Percentiles rank a stretch among this genome's conserved stretches.
Conservation (phyloP, 2,113 vertebrate genomes). For the Lamprotornis superbus region DNA sequence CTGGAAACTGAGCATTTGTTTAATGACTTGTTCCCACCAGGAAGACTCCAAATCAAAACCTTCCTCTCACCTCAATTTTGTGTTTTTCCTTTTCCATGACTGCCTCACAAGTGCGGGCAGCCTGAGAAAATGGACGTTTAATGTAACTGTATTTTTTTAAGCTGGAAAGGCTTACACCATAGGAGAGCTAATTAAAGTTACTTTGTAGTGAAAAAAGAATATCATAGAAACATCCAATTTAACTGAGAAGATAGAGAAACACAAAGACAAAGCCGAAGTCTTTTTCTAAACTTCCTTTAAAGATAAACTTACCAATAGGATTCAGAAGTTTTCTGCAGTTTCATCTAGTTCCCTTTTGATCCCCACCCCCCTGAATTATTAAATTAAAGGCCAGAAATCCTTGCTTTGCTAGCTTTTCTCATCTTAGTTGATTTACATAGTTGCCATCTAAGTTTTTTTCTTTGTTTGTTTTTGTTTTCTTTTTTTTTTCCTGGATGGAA, state of each 20-base stretch:
- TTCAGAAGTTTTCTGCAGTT: neutral
- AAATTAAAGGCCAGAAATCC: neutral
- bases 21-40: neutral
- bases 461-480: neutral
- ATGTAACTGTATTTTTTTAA: neutral
- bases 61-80: neutral
- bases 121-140: neutral
- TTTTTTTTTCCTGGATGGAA: neutral
- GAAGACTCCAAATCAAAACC: conserved; percentile 6
- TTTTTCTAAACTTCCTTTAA: neutral
- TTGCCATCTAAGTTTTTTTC: neutral
- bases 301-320: neutral
- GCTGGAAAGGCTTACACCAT: neutral
- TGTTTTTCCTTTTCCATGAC: neutral
- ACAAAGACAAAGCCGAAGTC: neutral
- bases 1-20: conserved; percentile 34
- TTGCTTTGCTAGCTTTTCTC: neutral
- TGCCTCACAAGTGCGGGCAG: neutral
- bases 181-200: conserved; percentile 19
- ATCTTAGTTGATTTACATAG: neutral
- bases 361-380: neutral
- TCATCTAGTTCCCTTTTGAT: neutral
- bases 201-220: conserved; percentile 16
- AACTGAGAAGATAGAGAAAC: neutral
- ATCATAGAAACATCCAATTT: neutral